Conservation (phyloP, 1,140 invertebrate genomes). For the Ruditapes philippinarum region DNA sequence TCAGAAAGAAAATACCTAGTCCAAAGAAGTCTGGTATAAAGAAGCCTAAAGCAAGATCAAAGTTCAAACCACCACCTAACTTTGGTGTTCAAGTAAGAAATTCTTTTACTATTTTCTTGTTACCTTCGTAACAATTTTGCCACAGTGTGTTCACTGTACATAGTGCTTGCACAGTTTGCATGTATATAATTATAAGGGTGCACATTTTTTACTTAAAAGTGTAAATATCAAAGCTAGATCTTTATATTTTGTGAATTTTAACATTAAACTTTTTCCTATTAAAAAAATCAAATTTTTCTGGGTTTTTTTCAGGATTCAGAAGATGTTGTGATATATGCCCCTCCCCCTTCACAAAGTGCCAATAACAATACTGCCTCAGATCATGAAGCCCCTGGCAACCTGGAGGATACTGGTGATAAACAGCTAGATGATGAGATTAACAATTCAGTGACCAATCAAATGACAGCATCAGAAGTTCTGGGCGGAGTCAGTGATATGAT, state of each 20-base stretch:
- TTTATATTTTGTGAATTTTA: no score
- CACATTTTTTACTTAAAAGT: no score
- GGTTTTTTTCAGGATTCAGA: constrained; percentile 30
- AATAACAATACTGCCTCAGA: constrained; percentile 18
- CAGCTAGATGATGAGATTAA: not conserved
- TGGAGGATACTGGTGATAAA: not conserved
- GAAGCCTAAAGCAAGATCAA: constrained; percentile 66
- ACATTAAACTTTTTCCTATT: no score
- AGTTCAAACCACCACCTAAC: constrained; percentile 60
- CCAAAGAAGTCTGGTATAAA: constrained; percentile 62
- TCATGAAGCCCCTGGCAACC: not conserved
- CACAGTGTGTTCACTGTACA: no score
- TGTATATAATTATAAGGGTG: no score
- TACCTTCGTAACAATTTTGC: no score
- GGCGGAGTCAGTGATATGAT: constrained; percentile 51
- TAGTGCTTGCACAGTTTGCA: no score
- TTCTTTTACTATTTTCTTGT: no score
- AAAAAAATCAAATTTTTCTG: not conserved
- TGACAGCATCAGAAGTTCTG: constrained; percentile 29
- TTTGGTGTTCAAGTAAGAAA: constrained; percentile 60
- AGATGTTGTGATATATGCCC: constrained; percentile 65
- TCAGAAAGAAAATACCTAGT: constrained; percentile 56
- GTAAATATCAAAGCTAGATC: no score
- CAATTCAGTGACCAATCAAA: constrained; percentile 35
- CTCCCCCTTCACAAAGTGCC: constrained; percentile 35